These are phyloP conservation scores for Macrosoma leucophasiata DNA, from an alignment of 2,888 invertebrate genomes.

Conservation along the genomic window DNA sequence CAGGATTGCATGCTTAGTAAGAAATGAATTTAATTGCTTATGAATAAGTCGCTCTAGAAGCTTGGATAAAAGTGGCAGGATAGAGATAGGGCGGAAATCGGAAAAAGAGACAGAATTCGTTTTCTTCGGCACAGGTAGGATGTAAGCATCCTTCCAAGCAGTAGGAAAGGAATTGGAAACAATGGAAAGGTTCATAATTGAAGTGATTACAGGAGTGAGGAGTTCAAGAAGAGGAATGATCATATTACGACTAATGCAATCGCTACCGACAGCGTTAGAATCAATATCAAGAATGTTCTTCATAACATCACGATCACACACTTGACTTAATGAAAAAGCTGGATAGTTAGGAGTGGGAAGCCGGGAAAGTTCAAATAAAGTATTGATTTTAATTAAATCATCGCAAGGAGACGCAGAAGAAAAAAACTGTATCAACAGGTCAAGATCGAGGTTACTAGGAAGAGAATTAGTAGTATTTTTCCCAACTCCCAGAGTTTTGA, in stretches of 20 bases:
- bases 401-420: background rate
- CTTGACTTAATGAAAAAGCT: slow-evolving; percentile 4
- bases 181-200: background rate
- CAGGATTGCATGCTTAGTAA: too few species aligned
- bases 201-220: background rate
- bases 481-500: slow-evolving; percentile 6
- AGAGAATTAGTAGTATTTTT: background rate
- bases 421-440: slow-evolving; percentile 1
- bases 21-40: too few species aligned
- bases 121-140: slow-evolving; percentile 2
- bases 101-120: too few species aligned
- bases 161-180: background rate
- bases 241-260: slow-evolving; percentile 12
- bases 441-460: background rate
- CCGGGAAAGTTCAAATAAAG: slow-evolving; percentile 1
- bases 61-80: too few species aligned
- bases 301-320: slow-evolving; percentile 9
- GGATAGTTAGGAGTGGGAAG: slow-evolving; percentile 9
- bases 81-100: too few species aligned
- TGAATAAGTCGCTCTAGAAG: too few species aligned
- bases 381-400: background rate
- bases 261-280: slow-evolving; percentile 10
- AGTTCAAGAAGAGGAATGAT: slow-evolving; percentile 9
- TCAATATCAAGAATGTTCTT: slow-evolving; percentile 4
- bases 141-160: too few species aligned